These are phyloP conservation scores for Diachasmimorpha longicaudata DNA, from an alignment of 1,140 invertebrate species.

Conservation along the genomic window DNA sequence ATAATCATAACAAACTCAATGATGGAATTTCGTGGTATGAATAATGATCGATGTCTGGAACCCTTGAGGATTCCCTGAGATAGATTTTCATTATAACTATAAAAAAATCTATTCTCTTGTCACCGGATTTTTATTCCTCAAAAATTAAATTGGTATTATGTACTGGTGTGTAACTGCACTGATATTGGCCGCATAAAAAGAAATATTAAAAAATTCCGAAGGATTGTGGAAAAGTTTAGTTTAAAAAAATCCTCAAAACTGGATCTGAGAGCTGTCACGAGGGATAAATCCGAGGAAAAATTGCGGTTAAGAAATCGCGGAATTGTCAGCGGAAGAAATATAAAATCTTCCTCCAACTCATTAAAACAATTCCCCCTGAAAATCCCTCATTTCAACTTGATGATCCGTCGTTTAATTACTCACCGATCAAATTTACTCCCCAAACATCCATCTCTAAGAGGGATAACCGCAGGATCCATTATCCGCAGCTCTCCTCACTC, in stretches of 20 bases:
- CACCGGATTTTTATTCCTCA: too few species aligned
- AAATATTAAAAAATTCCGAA: too few species aligned
- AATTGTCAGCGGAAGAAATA: neutral
- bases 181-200: too few species aligned
- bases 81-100: neutral
- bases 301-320: neutral
- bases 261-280: too few species aligned
- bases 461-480: neutral
- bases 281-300: too few species aligned
- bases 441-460: neutral
- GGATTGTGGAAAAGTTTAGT: too few species aligned
- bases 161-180: too few species aligned
- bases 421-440: conserved; percentile 9
- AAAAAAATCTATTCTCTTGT: too few species aligned
- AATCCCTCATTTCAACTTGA: neutral
- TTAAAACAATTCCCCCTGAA: neutral
- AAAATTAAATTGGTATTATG: too few species aligned
- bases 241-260: too few species aligned
- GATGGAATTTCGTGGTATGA: neutral
- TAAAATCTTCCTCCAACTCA: neutral
- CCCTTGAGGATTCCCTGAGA: neutral
- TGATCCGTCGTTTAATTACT: neutral
- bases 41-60: neutral
- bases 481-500: neutral
- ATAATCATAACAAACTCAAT: conserved; percentile 9